Percentiles rank a stretch among this genome's conserved stretches.
Conservation (phyloP, 1,140 invertebrate genomes). For the Heliothis subflexa region DNA sequence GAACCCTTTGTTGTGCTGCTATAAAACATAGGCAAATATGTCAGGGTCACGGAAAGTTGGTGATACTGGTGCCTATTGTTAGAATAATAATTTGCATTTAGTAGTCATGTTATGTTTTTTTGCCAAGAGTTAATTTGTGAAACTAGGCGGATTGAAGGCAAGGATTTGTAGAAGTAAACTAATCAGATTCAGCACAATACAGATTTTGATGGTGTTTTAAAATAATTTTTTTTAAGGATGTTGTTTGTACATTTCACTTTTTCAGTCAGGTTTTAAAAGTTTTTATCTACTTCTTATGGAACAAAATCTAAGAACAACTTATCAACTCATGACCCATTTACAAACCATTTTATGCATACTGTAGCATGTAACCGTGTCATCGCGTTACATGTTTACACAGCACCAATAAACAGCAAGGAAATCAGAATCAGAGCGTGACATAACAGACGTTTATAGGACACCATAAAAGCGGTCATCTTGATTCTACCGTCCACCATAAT, state of each 20-base stretch:
- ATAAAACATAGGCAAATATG: constrained; percentile 6
- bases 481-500: constrained; percentile 16
- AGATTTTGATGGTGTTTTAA: no score
- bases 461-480: constrained; percentile 33
- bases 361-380: background rate
- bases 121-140: no score
- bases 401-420: constrained; percentile 6
- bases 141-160: no score
- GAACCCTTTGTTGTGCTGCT: constrained; percentile 7
- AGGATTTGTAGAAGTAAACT: no score
- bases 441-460: constrained; percentile 8
- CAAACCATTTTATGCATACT: background rate
- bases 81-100: background rate
- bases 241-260: background rate
- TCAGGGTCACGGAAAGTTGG: constrained; percentile 13
- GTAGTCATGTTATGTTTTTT: no score
- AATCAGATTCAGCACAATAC: no score
- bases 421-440: constrained; percentile 22
- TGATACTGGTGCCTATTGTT: background rate
- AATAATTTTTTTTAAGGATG: background rate
- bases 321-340: background rate
- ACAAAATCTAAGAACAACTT: background rate
- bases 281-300: no score
- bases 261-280: no score
- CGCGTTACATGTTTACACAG: background rate